Percentiles rank a stretch among this genome's conserved stretches.
Evolutionary conservation across 1,140 invertebrate species (phyloP).

Genomic region (Saccostrea cuccullata): DNA sequence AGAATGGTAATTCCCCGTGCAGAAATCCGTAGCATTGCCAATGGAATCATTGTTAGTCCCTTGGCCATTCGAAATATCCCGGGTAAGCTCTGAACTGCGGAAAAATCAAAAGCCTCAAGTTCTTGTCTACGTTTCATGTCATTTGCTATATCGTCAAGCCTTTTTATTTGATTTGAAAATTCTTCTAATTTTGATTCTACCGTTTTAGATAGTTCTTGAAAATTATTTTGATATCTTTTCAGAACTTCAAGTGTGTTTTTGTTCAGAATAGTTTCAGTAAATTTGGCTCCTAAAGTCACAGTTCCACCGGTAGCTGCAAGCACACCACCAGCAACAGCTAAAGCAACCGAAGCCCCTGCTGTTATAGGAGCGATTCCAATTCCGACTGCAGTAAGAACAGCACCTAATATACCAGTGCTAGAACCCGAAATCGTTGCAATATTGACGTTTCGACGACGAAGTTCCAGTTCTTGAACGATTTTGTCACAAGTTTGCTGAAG

Average conservation of each 20-base stretch:
- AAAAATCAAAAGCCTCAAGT: background rate
- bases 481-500: constrained; percentile 35
- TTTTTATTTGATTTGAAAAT: background rate
- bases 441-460: constrained; percentile 34
- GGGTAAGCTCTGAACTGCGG: background rate
- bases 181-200: background rate
- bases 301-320: constrained; percentile 43
- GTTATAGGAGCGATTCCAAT: constrained; percentile 24
- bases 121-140: background rate
- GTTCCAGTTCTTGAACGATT: constrained; percentile 41
- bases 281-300: constrained; percentile 29
- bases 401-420: constrained; percentile 30
- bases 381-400: constrained; percentile 20
- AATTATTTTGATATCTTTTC: background rate
- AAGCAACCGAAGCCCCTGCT: constrained; percentile 6
- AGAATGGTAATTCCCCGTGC: constrained; percentile 17
- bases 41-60: constrained; percentile 40
- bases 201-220: background rate
- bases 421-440: constrained; percentile 45
- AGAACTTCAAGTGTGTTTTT: background rate
- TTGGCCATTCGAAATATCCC: constrained; percentile 1
- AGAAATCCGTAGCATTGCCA: constrained; percentile 37
- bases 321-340: constrained; percentile 36
- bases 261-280: constrained; percentile 40
- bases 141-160: background rate